Conservation (phyloP, 2,888 invertebrate species). For the Phaedon cochleariae region DNA sequence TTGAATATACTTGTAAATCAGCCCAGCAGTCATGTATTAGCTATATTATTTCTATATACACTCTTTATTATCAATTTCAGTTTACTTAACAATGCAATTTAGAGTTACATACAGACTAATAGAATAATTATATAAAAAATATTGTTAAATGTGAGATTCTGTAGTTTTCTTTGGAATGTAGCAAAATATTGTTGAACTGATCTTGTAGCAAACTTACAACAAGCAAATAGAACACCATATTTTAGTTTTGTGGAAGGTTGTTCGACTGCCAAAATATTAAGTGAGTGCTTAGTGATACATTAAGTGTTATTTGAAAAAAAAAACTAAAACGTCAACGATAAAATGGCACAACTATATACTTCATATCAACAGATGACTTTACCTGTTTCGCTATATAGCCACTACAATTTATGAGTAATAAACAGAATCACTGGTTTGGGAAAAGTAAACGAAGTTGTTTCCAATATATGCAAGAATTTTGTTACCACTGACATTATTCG, state of each 20-base stretch:
- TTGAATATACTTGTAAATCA: conserved; percentile 52
- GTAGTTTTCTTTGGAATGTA: conserved; percentile 59
- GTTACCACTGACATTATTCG: background rate
- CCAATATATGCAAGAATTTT: background rate
- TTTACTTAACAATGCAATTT: conserved; percentile 49
- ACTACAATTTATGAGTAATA: conserved; percentile 27
- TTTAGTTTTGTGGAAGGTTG: conserved; percentile 57
- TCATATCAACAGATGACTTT: conserved; percentile 59
- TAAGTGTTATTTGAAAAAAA: conserved; percentile 54
- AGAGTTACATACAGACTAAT: conserved; percentile 52
- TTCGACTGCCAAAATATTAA: conserved; percentile 58
- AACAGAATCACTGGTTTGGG: conserved; percentile 23
- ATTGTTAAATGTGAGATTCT: conserved; percentile 61
- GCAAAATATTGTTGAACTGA: conserved; percentile 55
- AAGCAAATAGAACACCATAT: conserved; percentile 50
- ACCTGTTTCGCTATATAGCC: conserved; percentile 41
- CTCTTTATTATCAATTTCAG: conserved; percentile 28
- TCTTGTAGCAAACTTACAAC: conserved; percentile 43
- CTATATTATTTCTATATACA: conserved; percentile 26
- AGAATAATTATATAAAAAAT: conserved; percentile 44
- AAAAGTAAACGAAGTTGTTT: background rate
- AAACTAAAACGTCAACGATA: conserved; percentile 52
- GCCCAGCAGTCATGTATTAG: conserved; percentile 51
- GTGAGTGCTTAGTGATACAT: conserved; percentile 58
- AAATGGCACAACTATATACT: conserved; percentile 58